Percentiles rank a stretch among this genome's conserved stretches.
Evolutionary conservation across 2,888 invertebrate genomes (phyloP).

Genomic region (Parnassius apollo): DNA sequence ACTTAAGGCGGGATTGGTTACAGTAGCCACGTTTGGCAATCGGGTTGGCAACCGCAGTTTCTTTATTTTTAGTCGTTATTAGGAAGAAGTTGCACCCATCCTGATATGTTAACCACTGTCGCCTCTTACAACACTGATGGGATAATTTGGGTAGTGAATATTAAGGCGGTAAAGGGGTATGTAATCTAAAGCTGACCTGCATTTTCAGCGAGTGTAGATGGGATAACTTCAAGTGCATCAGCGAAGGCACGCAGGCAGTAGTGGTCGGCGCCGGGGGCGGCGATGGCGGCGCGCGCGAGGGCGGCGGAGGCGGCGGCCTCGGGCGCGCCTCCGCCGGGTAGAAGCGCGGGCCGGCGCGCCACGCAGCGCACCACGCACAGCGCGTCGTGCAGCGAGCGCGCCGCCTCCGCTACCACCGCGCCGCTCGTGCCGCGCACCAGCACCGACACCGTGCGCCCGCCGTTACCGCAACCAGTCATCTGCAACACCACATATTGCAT

Average conservation of each 20-base stretch:
- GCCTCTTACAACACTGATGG: too few species aligned
- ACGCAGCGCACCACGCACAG: slow-evolving; percentile 95
- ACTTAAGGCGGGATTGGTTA: too few species aligned
- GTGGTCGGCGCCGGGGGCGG: slow-evolving; percentile 94
- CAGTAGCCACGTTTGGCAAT: too few species aligned
- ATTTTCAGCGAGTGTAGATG: slow-evolving; percentile 75
- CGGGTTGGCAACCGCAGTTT: too few species aligned
- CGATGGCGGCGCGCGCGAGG: slow-evolving; percentile 89
- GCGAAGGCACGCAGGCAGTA: slow-evolving; percentile 98
- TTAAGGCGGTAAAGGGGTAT: neutral
- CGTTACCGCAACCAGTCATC: slow-evolving; percentile 92
- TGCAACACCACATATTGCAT: slow-evolving; percentile 41
- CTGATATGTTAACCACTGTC: too few species aligned
- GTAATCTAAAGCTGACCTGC: slow-evolving; percentile 50
- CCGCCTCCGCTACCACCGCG: slow-evolving; percentile 94
- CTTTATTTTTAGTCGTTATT: too few species aligned
- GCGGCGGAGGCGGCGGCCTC: slow-evolving; percentile 96
- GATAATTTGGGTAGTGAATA: neutral
- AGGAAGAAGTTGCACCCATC: too few species aligned
- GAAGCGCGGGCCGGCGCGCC: slow-evolving; percentile 94
- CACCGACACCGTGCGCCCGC: slow-evolving; percentile 95
- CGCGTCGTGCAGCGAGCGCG: slow-evolving; percentile 95
- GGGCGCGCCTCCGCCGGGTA: slow-evolving; percentile 98
- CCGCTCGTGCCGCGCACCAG: slow-evolving; percentile 93
- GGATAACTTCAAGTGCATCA: slow-evolving; percentile 92